These are phyloP conservation scores for Reticulitermes lucifugus DNA, from an alignment of 2,888 invertebrate genomes.

Conservation along the genomic window DNA sequence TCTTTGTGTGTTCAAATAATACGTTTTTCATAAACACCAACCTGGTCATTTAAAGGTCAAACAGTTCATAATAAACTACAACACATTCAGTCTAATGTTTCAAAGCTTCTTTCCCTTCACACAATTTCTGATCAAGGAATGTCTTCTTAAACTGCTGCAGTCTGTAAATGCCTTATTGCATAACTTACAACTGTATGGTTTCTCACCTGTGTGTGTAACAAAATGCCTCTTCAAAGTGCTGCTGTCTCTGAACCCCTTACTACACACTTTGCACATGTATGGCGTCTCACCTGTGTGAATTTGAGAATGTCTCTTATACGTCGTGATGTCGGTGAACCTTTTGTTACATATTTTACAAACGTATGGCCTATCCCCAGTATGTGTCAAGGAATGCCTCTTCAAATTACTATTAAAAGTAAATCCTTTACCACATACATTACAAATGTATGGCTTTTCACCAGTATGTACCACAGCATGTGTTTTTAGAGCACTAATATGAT, in stretches of 20 bases:
- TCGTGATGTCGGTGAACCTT: not conserved
- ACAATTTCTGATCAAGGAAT: conserved; percentile 12
- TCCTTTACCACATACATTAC: conserved; percentile 8
- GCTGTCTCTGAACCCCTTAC: not conserved
- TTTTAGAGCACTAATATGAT: not conserved
- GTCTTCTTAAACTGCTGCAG: not conserved
- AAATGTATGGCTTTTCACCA: conserved; percentile 11
- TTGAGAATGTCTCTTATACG: not conserved
- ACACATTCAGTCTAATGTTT: not conserved
- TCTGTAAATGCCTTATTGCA: conserved; percentile 6
- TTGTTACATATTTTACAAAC: conserved; percentile 5
- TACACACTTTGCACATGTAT: conserved; percentile 3
- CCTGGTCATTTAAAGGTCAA: too few relatives aligned
- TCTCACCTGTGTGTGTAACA: conserved; percentile 10
- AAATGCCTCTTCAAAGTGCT: not conserved
- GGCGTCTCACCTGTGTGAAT: conserved; percentile 9
- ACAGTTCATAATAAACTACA: too few relatives aligned
- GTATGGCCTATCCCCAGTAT: conserved; percentile 9
- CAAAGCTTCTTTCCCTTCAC: not conserved
- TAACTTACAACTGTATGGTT: not conserved
- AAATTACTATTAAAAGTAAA: not conserved
- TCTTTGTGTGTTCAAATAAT: too few relatives aligned
- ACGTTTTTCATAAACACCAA: too few relatives aligned
- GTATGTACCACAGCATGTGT: conserved; percentile 5
- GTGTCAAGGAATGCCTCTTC: not conserved